These are phyloP conservation scores for Tachuris rubrigastra DNA, from an alignment of 2,113 vertebrate species.

Conservation along the genomic window DNA sequence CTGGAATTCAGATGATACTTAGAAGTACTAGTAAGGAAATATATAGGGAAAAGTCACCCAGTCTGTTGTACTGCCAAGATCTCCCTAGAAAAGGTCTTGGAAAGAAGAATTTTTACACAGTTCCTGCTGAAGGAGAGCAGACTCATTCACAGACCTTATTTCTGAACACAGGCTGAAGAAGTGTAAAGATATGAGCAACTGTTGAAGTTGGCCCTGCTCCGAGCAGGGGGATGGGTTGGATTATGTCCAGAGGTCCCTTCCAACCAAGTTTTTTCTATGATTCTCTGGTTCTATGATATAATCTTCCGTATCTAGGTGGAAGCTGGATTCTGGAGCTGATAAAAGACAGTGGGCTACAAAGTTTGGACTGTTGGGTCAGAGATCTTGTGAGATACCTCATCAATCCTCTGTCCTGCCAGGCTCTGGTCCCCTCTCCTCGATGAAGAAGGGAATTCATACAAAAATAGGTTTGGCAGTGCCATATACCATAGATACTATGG, in stretches of 20 bases:
- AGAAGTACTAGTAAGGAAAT: not conserved
- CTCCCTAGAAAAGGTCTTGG: not conserved
- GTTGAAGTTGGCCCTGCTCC: slow-evolving; percentile 39
- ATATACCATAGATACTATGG: not conserved
- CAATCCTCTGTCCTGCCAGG: not conserved
- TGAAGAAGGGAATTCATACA: not conserved
- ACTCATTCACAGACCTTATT: not conserved
- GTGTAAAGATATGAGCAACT: slow-evolving; percentile 50
- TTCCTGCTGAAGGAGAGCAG: not conserved
- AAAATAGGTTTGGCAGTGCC: not conserved
- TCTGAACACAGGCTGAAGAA: slow-evolving; percentile 17
- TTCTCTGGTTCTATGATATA: not conserved
- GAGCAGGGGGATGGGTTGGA: slow-evolving; percentile 17
- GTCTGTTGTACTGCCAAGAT: not conserved
- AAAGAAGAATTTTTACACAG: not conserved
- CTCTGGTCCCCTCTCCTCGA: not conserved
- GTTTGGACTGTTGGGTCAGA: not conserved
- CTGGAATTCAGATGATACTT: not conserved
- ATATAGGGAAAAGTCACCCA: not conserved
- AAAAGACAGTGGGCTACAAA: not conserved
- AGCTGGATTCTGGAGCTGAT: not conserved
- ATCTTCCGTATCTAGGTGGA: not conserved
- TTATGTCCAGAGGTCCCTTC: slow-evolving; percentile 3
- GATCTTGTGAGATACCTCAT: not conserved
- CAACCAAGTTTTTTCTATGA: not conserved